Conservation (phyloP, 2,797 vertebrate genomes). For the Phataginus tricuspis region DNA sequence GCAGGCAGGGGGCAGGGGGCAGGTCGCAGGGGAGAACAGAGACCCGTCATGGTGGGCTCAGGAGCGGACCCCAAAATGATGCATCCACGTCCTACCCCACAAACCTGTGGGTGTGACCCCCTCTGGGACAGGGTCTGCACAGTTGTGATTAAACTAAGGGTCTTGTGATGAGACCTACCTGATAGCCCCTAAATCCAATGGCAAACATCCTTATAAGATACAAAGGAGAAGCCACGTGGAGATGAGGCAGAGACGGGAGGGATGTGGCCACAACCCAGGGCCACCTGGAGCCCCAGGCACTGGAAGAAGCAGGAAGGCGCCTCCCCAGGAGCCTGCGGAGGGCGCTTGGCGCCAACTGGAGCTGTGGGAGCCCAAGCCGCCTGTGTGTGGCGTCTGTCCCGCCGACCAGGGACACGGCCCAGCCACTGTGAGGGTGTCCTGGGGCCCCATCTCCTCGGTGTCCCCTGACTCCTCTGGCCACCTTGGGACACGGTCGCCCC, state of each 20-base stretch:
- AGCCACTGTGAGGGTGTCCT: fast-evolving
- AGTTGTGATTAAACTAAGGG: neutral
- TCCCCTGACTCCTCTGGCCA: neutral
- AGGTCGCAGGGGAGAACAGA: neutral
- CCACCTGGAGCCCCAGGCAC: neutral
- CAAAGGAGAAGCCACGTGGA: neutral
- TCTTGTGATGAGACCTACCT: neutral
- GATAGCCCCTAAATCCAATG: neutral
- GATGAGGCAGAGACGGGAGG: neutral
- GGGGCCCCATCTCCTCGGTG: neutral
- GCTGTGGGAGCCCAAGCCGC: no score
- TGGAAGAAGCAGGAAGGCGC: neutral
- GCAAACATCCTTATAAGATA: neutral
- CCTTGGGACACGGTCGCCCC: neutral
- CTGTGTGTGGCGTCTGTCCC: no score
- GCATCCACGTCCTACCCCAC: neutral
- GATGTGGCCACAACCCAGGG: neutral
- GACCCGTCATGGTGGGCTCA: neutral
- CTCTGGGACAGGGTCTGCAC: neutral
- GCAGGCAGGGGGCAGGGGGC: neutral
- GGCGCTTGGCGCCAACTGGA: no score
- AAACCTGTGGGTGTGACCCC: neutral
- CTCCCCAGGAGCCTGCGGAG: fast-evolving
- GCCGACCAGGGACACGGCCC: no score
- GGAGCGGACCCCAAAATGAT: neutral